These are phyloP conservation scores for Drosophila biarmipes DNA, from an alignment of 1,140 invertebrate genomes.

Conservation along the genomic window DNA sequence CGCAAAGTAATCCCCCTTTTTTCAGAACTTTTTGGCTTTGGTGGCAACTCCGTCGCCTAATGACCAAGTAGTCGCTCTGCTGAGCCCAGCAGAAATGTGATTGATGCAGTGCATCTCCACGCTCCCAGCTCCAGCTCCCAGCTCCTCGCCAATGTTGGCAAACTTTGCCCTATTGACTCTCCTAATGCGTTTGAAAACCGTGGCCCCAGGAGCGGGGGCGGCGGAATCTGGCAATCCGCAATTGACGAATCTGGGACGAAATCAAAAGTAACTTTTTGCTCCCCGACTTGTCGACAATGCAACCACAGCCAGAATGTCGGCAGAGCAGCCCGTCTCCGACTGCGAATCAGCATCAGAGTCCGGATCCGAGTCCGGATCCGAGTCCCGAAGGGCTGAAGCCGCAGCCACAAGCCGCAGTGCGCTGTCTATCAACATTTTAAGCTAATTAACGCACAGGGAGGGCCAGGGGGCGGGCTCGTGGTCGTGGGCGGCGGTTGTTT, in stretches of 20 bases:
- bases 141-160: too few relatives aligned
- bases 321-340: too few relatives aligned
- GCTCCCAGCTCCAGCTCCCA: background rate
- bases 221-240: background rate
- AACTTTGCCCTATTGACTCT: conserved; percentile 18
- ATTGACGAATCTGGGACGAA: conserved; percentile 4
- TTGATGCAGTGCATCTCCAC: conserved; percentile 54
- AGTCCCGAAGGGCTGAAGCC: conserved; percentile 10
- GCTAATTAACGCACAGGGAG: conserved; percentile 48
- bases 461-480: background rate
- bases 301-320: conserved; percentile 4
- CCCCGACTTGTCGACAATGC: conserved; percentile 5
- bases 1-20: background rate
- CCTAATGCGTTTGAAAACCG: background rate
- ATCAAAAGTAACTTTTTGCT: conserved; percentile 14
- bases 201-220: background rate
- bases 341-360: too few relatives aligned
- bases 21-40: conserved; percentile 2
- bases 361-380: conserved; percentile 8
- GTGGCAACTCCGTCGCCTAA: conserved; percentile 42
- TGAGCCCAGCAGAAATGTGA: conserved; percentile 38
- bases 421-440: conserved; percentile 61
- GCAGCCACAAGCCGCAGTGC: conserved; percentile 34
- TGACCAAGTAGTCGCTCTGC: conserved; percentile 53
- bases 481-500: background rate